These are phyloP conservation scores for Apodemia mormo DNA, from an alignment of 2,888 invertebrate genomes.

Conservation along the genomic window DNA sequence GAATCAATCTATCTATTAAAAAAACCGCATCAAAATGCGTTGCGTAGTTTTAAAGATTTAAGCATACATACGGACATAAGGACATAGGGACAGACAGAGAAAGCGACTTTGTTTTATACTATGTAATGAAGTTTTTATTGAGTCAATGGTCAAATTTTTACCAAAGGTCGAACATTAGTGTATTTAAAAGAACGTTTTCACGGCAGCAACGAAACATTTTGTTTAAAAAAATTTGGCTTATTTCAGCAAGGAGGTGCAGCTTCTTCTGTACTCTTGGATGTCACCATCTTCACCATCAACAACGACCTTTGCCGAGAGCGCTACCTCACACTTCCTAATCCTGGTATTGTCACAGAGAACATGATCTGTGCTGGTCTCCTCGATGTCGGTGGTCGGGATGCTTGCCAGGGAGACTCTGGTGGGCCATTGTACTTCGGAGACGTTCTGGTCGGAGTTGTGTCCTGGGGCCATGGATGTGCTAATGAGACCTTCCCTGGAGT, in stretches of 20 bases:
- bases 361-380: slow-evolving; percentile 64
- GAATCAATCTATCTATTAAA: too few species aligned
- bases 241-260: slow-evolving; percentile 35
- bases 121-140: too few species aligned
- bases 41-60: too few species aligned
- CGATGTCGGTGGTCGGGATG: slow-evolving; percentile 50
- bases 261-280: slow-evolving; percentile 48
- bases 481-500: too few species aligned
- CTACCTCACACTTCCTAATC: slow-evolving; percentile 44
- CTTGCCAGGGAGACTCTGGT: slow-evolving; percentile 56
- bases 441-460: slow-evolving; percentile 60
- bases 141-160: too few species aligned
- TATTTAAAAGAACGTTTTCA: too few species aligned
- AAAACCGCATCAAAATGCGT: too few species aligned
- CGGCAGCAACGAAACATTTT: too few species aligned
- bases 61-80: too few species aligned
- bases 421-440: slow-evolving; percentile 43
- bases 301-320: slow-evolving; percentile 51
- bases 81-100: too few species aligned
- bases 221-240: neutral
- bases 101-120: too few species aligned
- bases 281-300: slow-evolving; percentile 50
- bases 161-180: too few species aligned
- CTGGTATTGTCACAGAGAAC: slow-evolving; percentile 49
- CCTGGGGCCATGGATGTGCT: slow-evolving; percentile 65